phyloP scores from a whole-genome alignment of 2,797 vertebrate genomes.

The Spinus olivaceus region DNA sequence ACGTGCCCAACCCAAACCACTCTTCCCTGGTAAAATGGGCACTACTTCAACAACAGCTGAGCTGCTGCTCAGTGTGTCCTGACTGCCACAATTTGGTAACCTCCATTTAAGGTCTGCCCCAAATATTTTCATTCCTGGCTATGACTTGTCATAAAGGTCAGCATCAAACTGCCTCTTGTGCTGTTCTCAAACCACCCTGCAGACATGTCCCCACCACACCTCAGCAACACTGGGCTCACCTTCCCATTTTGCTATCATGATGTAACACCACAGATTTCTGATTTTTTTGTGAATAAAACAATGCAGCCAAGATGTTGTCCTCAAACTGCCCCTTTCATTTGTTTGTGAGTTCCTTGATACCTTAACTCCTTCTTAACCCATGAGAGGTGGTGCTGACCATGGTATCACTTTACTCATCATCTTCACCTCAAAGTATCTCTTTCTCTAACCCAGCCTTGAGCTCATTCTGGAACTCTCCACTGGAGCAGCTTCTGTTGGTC shows the following conservation, averaged over 20 bases:
- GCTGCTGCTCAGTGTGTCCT: background rate
- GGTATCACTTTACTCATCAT: background rate
- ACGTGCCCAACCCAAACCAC: background rate
- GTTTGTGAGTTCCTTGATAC: background rate
- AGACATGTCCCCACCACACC: accelerated
- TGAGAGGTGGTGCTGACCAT: background rate
- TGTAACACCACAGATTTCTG: background rate
- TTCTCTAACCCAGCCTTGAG: background rate
- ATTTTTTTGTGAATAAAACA: background rate
- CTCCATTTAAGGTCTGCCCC: background rate
- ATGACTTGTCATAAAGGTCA: background rate
- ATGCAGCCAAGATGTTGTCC: background rate
- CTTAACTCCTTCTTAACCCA: background rate
- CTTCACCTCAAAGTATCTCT: background rate
- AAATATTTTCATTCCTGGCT: background rate
- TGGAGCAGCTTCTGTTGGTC: background rate
- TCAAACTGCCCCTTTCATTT: background rate
- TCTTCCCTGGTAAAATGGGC: background rate
- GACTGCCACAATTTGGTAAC: background rate
- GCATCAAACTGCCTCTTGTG: background rate
- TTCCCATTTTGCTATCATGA: background rate
- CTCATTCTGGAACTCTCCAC: background rate
- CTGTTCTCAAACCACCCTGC: background rate
- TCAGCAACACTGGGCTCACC: background rate
- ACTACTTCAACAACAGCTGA: background rate